Base-by-base conservation (phyloP, 2,797 vertebrate genomes). In the Austrolebias charrua region DNA sequence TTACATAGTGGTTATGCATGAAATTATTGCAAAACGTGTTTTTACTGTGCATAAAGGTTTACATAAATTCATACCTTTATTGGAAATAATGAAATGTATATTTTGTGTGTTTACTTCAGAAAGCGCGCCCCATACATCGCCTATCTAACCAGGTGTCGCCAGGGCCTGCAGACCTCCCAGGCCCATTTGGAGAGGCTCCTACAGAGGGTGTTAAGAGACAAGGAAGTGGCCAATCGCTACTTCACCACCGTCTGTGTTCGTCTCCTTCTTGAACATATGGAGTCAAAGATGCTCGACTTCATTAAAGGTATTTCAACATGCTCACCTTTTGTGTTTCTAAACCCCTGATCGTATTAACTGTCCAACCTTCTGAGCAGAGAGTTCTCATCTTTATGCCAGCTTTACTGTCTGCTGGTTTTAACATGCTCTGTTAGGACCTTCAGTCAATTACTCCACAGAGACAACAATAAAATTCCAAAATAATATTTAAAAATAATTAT, bases 161-260 rank as follows among this genome's bases (percentile, higher is more conserved):
- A 99, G 86, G 98, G 97, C 40, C 93, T 99, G 72, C 98, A 99
- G 78, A 96, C 95, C 0, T 97, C 97, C 0, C 98, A 99, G 87
- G 97, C 97, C 0, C 97, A 99, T 85, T 90, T 99, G 84, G 98
- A 99, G 73, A 90, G 97, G 72, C 93, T 98, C 24, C 63, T 99
- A 58, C 97, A 98, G 69, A 92, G 98, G 77, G 98, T 99, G 66
- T 90, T 98, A 76, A 78, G 97, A 56, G 98, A 99, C 86, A 99
- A 99, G 75, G 98, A 98, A 51, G 96, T 99, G 81, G 97, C 97
- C 49, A 99, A 97, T 82, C 94, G 95, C 20, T 98, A 98, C 83
- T 99, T 99, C 83, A 99, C 98, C 42, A 98, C 96, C 0, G 98
- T 99, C 1, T 99, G 98, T 31, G 97, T 99, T 48, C 92, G 97